Evolutionary conservation across 2,888 invertebrate species (phyloP).

Genomic region (Ceriagrion tenellum): DNA sequence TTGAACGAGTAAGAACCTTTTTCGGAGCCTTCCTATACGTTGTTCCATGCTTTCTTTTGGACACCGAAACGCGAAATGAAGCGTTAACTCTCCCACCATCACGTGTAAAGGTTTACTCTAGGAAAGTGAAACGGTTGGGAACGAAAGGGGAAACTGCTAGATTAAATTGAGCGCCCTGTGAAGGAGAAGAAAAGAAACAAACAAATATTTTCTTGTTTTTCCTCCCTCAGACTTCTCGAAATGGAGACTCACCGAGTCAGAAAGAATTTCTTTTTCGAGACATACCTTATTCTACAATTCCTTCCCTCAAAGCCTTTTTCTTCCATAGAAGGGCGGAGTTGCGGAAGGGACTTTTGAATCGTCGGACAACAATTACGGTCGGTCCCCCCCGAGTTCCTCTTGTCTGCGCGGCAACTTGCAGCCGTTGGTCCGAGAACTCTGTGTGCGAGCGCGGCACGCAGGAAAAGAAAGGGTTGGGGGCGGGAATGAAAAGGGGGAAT

Average conservation of each 20-base stretch:
- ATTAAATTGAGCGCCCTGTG: background rate
- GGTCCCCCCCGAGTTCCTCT: background rate
- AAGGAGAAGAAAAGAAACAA: background rate
- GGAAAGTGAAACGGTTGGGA: background rate
- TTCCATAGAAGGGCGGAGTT: background rate
- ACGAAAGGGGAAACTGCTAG: background rate
- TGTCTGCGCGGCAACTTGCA: background rate
- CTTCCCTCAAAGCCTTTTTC: background rate
- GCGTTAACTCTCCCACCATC: background rate
- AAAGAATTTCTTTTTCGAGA: background rate
- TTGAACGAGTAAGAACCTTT: background rate
- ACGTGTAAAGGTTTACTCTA: background rate
- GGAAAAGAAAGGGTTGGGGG: background rate
- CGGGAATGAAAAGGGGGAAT: background rate
- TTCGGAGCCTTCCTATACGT: background rate
- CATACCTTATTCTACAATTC: background rate
- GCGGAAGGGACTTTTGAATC: background rate
- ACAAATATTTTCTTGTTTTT: background rate
- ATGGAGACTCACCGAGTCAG: background rate
- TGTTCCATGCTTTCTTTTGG: background rate
- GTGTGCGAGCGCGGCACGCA: background rate
- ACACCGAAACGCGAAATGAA: background rate
- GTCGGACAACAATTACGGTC: background rate
- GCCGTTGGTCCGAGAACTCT: background rate
- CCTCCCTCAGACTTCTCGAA: background rate